phyloP scores from a whole-genome alignment of 2,113 vertebrate species.

The Myanophis thanlyinensis region DNA sequence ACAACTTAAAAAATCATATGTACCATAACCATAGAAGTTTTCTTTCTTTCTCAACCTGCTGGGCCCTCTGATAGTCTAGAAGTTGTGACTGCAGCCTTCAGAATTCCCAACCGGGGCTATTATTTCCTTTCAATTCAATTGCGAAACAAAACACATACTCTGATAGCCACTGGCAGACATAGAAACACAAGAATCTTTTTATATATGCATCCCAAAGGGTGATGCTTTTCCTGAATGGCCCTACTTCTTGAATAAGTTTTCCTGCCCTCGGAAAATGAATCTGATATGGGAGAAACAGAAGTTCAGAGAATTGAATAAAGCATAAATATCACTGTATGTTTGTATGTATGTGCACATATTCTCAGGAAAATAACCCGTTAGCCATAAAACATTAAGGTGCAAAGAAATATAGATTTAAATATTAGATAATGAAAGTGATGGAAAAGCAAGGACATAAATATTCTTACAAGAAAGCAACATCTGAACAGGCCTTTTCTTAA shows the following conservation, averaged over 20 bases:
- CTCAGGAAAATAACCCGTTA: neutral
- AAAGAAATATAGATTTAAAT: neutral
- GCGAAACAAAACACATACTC: neutral
- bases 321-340: neutral
- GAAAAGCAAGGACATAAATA: neutral
- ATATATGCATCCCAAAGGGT: neutral
- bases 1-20: neutral
- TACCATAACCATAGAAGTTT: neutral
- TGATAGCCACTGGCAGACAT: neutral
- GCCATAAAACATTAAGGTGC: neutral
- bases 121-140: neutral
- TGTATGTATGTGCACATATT: too few species aligned
- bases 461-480: neutral
- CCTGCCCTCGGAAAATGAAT: neutral
- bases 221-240: neutral
- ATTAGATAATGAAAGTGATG: neutral
- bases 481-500: neutral
- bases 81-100: neutral
- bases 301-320: neutral
- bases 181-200: neutral
- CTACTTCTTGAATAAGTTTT: neutral
- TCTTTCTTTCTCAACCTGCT: neutral
- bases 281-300: neutral
- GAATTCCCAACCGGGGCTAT: neutral
- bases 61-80: neutral